Evolutionary conservation across 2,888 invertebrate genomes (phyloP).

Genomic region (Eurytoma californica): DNA sequence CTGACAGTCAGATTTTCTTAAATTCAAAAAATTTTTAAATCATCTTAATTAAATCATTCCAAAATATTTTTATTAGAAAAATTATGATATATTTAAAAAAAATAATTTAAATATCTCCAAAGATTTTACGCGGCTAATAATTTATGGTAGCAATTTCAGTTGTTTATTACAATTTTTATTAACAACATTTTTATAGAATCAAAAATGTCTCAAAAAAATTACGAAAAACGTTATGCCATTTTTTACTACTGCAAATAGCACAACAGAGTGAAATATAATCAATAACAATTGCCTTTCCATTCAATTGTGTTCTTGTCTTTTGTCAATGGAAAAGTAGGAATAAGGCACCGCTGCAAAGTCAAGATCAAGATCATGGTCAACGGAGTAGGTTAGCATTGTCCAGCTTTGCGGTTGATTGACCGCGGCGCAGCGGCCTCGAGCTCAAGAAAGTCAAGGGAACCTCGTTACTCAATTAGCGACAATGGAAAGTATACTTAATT

Average conservation of each 20-base stretch:
- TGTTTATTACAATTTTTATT: too few species aligned
- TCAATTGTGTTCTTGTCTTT: conserved; percentile 13
- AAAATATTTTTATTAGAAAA: too few species aligned
- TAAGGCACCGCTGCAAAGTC: conserved; percentile 57
- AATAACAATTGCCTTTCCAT: conserved; percentile 20
- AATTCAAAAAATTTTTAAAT: too few species aligned
- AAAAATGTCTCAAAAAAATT: background rate
- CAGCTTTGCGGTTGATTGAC: conserved; percentile 33
- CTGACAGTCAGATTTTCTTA: too few species aligned
- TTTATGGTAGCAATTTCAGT: too few species aligned
- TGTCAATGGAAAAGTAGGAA: conserved; percentile 12
- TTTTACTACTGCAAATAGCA: background rate
- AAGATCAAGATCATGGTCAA: conserved; percentile 66
- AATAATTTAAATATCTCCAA: too few species aligned
- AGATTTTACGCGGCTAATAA: too few species aligned
- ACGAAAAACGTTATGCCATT: background rate
- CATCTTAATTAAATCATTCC: too few species aligned
- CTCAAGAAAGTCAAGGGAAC: conserved; percentile 44
- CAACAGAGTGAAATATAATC: background rate
- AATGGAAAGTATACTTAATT: conserved; percentile 49
- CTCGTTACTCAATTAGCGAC: conserved; percentile 49
- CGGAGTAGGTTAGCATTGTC: conserved; percentile 36
- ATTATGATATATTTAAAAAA: too few species aligned
- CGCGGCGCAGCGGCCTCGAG: conserved; percentile 21
- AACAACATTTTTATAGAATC: background rate